Evolutionary conservation across 2,797 vertebrate species (phyloP).

Genomic region (Mormyrops attenuatus): DNA sequence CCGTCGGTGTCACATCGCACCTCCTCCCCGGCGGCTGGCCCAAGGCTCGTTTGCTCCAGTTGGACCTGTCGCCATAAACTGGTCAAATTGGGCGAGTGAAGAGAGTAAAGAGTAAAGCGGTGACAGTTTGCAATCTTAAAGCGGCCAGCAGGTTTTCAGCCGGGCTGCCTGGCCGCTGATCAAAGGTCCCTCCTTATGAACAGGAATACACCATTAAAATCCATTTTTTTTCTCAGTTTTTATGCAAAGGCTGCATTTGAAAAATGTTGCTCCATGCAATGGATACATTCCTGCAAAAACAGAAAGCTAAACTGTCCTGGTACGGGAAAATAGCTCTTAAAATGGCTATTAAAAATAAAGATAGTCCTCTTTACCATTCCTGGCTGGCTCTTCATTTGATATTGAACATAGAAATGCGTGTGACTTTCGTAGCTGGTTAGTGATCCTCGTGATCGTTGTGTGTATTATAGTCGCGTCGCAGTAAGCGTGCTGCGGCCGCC

Average conservation of each 20-base stretch:
- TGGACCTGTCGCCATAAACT: not conserved
- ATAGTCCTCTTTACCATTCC: not conserved
- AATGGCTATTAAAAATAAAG: not conserved
- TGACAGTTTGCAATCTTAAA: not conserved
- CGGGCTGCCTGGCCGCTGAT: not conserved
- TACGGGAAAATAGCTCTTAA: not conserved
- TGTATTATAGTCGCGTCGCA: slow-evolving; percentile 53
- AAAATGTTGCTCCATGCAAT: not conserved
- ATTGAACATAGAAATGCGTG: slow-evolving; percentile 22
- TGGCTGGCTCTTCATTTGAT: slow-evolving; percentile 15
- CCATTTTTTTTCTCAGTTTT: not conserved
- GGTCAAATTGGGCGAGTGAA: not conserved
- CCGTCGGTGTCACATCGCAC: not conserved
- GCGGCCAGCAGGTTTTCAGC: not conserved
- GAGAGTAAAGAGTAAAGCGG: not conserved
- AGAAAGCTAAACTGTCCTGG: not conserved
- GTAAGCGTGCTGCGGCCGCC: slow-evolving; percentile 70
- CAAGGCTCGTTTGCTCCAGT: not conserved
- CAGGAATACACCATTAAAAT: slow-evolving; percentile 9
- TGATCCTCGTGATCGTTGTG: slow-evolving; percentile 31
- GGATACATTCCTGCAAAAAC: not conserved
- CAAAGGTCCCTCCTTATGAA: not conserved
- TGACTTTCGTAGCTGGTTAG: slow-evolving; percentile 36
- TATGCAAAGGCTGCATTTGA: not conserved
- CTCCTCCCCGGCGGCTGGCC: not conserved